These are phyloP conservation scores for Lacanobia wlatinum DNA, from an alignment of 2,888 invertebrate genomes.

Conservation along the genomic window DNA sequence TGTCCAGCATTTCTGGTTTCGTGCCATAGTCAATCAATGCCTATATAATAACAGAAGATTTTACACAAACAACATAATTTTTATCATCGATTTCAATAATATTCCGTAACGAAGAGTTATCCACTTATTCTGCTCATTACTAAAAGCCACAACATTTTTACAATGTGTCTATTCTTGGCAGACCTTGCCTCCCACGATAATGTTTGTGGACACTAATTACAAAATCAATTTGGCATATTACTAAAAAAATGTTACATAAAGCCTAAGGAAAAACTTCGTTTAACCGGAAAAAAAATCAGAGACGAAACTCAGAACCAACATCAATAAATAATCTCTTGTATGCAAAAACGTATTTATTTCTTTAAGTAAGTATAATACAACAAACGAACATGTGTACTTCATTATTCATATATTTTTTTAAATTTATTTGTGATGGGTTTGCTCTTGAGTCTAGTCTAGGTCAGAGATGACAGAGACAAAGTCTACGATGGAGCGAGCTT, in stretches of 20 bases:
- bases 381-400: too few species aligned
- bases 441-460: too few species aligned
- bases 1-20: neutral
- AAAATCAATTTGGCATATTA: slow-evolving; percentile 30
- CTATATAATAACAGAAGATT: neutral
- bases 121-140: neutral
- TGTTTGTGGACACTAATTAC: slow-evolving; percentile 31
- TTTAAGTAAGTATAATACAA: too few species aligned
- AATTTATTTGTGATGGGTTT: too few species aligned
- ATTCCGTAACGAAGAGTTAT: neutral
- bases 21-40: neutral
- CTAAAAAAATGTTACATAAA: slow-evolving; percentile 2
- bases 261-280: neutral
- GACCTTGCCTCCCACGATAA: slow-evolving; percentile 26
- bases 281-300: too few species aligned
- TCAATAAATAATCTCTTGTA: too few species aligned
- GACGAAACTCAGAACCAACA: too few species aligned
- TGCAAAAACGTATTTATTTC: too few species aligned
- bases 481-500: too few species aligned
- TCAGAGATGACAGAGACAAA: too few species aligned
- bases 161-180: slow-evolving; percentile 10
- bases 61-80: neutral
- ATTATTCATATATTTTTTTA: too few species aligned
- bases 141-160: neutral
- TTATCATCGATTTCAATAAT: neutral